phyloP scores from a whole-genome alignment of 1,140 invertebrate genomes.

The Penaeus indicus region DNA sequence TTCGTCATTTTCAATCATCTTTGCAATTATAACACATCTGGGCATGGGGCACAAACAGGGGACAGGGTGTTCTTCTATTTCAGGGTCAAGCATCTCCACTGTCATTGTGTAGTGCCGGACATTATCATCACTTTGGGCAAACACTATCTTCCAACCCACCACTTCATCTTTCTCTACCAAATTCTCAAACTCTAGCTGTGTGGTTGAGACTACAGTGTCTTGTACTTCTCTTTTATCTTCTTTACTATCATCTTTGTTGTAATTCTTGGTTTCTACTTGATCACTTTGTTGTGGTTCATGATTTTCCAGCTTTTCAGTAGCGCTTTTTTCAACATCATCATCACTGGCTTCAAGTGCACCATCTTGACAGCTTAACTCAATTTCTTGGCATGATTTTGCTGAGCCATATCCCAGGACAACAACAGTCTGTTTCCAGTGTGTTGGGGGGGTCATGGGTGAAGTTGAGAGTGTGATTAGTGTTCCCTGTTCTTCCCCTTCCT shows the following conservation, averaged over 20 bases:
- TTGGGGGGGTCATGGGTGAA: conserved; percentile 80
- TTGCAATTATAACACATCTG: conserved; percentile 80
- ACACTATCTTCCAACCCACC: conserved; percentile 78
- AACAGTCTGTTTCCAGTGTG: conserved; percentile 98
- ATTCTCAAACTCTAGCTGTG: conserved; percentile 54
- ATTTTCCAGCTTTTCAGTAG: not conserved
- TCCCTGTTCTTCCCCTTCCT: conserved; percentile 46
- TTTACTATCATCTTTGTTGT: not conserved
- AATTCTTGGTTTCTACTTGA: not conserved
- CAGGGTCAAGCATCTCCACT: conserved; percentile 79
- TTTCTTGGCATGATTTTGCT: not conserved
- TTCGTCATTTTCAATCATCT: conserved; percentile 57
- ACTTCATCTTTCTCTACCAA: conserved; percentile 74
- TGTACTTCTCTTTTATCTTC: not conserved
- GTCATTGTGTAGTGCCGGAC: conserved; percentile 78
- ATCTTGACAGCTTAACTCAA: conserved; percentile 3
- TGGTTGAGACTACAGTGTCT: conserved; percentile 13
- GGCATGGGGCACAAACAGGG: conserved; percentile 83
- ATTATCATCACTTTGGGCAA: conserved; percentile 73
- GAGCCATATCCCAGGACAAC: conserved; percentile 72
- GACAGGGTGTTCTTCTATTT: conserved; percentile 80
- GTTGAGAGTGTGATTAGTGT: conserved; percentile 77
- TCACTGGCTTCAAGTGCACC: conserved; percentile 6
- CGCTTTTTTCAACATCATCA: not conserved
- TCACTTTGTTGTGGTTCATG: not conserved